Base-by-base conservation (phyloP, 2,113 vertebrate genomes). In the Bufo gargarizans region DNA sequence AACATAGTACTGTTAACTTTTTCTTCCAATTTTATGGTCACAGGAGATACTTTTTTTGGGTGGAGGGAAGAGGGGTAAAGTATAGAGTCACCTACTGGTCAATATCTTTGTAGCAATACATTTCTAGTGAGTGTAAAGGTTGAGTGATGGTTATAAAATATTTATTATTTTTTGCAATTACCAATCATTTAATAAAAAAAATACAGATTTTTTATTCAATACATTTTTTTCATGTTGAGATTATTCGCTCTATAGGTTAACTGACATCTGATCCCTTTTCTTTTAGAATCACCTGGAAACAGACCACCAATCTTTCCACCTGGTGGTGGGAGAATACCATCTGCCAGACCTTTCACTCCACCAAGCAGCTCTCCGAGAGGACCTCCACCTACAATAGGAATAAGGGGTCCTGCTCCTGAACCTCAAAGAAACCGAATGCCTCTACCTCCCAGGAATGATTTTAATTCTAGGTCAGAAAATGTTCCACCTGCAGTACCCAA, bases 291-390 rank as follows among this genome's bases (percentile, higher is more conserved):
- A 0, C 93, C 91, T 80, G 95, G 94, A 86, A 91, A 89, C 89
- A 94, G 97, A 83, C 94, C 95, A n/a, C 96, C 97, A 1, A 49
- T 94, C 20, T 90, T 97, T 84, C 98, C 97, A 67, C 96, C 96
- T 19, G 97, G 96, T 89, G 97, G 92, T 83, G 33, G 33, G 33
- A 96, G 96, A 90, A 90, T 94, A 0, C 83, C 93, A 6, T 94
- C 95, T 65, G 94, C 96, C 69, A 95, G 93, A 49, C 94, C 97
- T 0, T 97, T 97, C 84, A 88, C 88, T 0, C 82, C 93, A 16
- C 84, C 93, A 4, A 83, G 93, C 50, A 93, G 92, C 16, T 90
- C 93, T 0, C 95, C 95, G 10, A 93, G 95, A 84, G 92, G 96
- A 83, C 93, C 95, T 0, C 94, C 91, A 47, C 93, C 95, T 4